A percentile compares a stretch with the other conserved stretches of the same genome.
These are phyloP conservation scores for Poeciliopsis prolifica DNA, from an alignment of 2,113 vertebrate genomes.

Conservation along the genomic window DNA sequence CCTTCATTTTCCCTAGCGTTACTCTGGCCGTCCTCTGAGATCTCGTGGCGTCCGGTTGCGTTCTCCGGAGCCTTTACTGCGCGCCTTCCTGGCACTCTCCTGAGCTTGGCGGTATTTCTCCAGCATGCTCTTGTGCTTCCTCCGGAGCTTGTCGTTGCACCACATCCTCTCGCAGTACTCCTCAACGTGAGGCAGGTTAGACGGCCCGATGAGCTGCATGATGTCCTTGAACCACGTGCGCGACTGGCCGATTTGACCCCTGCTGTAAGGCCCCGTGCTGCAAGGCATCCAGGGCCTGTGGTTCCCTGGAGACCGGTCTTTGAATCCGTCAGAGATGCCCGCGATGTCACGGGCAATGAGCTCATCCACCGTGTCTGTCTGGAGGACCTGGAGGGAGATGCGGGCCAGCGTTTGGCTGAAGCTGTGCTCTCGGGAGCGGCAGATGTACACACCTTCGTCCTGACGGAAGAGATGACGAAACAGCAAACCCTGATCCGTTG, in stretches of 20 bases:
- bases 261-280: slow-evolving; percentile 34
- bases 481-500: slow-evolving; percentile 87
- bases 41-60: slow-evolving; percentile 88
- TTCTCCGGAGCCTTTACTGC: slow-evolving; percentile 80
- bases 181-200: slow-evolving; percentile 84
- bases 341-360: slow-evolving; percentile 66
- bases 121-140: slow-evolving; percentile 83
- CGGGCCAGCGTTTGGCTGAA: slow-evolving; percentile 87
- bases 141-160: slow-evolving; percentile 83
- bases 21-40: slow-evolving; percentile 57
- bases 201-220: slow-evolving; percentile 89
- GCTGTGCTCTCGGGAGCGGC: slow-evolving; percentile 87
- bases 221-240: slow-evolving; percentile 93
- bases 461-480: slow-evolving; percentile 86
- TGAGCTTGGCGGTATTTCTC: slow-evolving; percentile 86
- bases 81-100: slow-evolving; percentile 83
- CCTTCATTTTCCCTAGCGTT: neutral
- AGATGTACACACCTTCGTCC: slow-evolving; percentile 86
- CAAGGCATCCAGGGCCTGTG: slow-evolving; percentile 70
- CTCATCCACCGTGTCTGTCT: slow-evolving; percentile 81
- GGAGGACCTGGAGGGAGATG: slow-evolving; percentile 84
- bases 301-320: slow-evolving; percentile 57
- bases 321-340: slow-evolving; percentile 39
- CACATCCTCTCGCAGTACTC: slow-evolving; percentile 92
- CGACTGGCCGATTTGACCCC: slow-evolving; percentile 66